These are phyloP conservation scores for Archivesica marissinica DNA, from an alignment of 1,140 invertebrate species.

Conservation along the genomic window DNA sequence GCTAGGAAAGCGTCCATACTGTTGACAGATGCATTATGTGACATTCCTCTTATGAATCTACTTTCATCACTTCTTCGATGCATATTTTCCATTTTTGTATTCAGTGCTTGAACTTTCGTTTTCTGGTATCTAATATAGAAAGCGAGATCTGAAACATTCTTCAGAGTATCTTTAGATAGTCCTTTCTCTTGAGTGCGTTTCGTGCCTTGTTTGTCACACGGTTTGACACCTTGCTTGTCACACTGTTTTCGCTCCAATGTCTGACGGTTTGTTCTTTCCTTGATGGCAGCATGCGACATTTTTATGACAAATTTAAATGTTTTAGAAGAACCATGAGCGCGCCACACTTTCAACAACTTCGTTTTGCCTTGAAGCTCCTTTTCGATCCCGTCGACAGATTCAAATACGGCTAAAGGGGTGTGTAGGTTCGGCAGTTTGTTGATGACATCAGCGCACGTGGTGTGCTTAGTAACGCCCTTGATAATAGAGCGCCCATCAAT, in stretches of 20 bases:
- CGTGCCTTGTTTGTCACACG: neutral
- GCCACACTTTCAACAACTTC: constrained; percentile 51
- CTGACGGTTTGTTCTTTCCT: neutral
- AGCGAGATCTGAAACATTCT: constrained; percentile 55
- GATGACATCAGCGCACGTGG: constrained; percentile 57
- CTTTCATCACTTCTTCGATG: neutral
- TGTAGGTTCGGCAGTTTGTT: constrained; percentile 45
- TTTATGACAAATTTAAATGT: constrained; percentile 39
- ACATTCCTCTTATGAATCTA: constrained; percentile 22
- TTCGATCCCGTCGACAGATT: constrained; percentile 40
- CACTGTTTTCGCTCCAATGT: neutral
- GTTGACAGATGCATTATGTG: constrained; percentile 23
- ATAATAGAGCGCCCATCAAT: constrained; percentile 26
- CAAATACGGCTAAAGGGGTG: constrained; percentile 33
- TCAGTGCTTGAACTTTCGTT: constrained; percentile 22
- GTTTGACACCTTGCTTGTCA: neutral
- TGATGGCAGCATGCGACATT: neutral
- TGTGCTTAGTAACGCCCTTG: constrained; percentile 48
- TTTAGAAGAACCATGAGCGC: constrained; percentile 21
- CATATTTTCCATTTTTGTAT: neutral
- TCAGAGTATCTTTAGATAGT: constrained; percentile 39
- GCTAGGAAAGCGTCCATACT: constrained; percentile 59
- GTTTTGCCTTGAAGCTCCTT: constrained; percentile 49
- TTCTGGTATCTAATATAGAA: constrained; percentile 54
- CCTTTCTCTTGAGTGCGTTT: neutral